Evolutionary conservation across 2,888 invertebrate genomes (phyloP), one percentile per base, ranked within the genome.

Genomic region (Nomada ruficornis): DNA sequence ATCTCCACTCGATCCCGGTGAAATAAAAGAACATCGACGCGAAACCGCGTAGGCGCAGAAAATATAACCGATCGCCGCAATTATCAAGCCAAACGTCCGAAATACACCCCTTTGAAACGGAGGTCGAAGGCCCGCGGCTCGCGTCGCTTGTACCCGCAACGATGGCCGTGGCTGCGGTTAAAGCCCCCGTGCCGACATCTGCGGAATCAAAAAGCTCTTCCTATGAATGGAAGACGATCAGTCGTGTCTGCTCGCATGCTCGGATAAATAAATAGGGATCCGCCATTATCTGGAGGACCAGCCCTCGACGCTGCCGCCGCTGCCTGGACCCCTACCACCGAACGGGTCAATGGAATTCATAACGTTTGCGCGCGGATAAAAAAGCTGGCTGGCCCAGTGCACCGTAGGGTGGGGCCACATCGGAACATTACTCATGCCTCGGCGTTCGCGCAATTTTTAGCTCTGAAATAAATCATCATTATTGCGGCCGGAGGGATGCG

Each of bases 391-490:
- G 89, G 89, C 81, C 84, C 85, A 68, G 77, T 67, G 74, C n/a
- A 20, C 82, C 73, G 78, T 78, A 83, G 86, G 88, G 89, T 87
- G 88, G 89, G 89, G 89, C 87, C 93, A 94, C 93, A 94, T 92
- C 92, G 93, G 94, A 93, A 94, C 94, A 94, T 95, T 95, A 95
- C 94, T 95, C 95, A 94, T 94, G 93, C 94, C 94, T 94, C 94
- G 94, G 94, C 94, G 94, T 94, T 94, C 94, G 94, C 94, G 94
- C 94, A 94, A 95, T 95, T 95, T 95, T 95, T 95, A 94, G 93
- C 94, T 93, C 94, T 89, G 94, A 94, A 94, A 95, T 95, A 95
- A 95, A 95, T 95, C 95, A 95, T 95, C 95, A 95, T 95, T 95
- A 95, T 95, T 95, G 90, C 89, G 94, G 94, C 94, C 94, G 47